These are phyloP conservation scores for Hybos culiciformis DNA, from an alignment of 2,888 invertebrate genomes.

Conservation along the genomic window DNA sequence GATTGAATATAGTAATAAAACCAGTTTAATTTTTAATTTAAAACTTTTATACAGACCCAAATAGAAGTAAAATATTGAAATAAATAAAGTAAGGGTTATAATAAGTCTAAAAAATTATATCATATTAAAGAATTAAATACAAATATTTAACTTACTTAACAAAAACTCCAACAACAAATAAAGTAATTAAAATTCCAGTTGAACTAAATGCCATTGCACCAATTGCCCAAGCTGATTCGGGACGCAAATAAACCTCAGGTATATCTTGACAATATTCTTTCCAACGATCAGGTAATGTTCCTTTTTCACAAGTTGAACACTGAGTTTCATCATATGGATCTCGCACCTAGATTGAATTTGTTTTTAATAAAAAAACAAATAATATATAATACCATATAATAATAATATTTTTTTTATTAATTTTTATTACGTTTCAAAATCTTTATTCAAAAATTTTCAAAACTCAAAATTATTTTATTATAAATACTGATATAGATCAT, in stretches of 20 bases:
- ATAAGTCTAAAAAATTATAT: too few species aligned
- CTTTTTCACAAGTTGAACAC: constrained; percentile 68
- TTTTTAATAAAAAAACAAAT: neutral
- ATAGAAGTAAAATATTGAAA: too few species aligned
- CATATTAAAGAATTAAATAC: too few species aligned
- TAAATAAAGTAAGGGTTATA: too few species aligned
- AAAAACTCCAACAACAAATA: constrained; percentile 69
- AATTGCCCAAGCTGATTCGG: constrained; percentile 81
- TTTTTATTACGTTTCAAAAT: too few species aligned
- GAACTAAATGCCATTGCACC: constrained; percentile 84
- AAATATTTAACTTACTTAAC: constrained; percentile 37
- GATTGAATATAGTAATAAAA: too few species aligned
- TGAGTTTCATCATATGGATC: constrained; percentile 68
- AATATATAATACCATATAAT: neutral
- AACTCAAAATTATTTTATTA: too few species aligned
- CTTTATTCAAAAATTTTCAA: too few species aligned
- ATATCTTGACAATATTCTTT: constrained; percentile 62
- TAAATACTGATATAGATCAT: too few species aligned
- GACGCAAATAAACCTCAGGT: constrained; percentile 67
- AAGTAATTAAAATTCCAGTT: constrained; percentile 68
- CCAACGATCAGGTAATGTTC: constrained; percentile 65
- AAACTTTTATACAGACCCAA: too few species aligned
- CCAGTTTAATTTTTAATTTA: too few species aligned
- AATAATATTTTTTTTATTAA: neutral
- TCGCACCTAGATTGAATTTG: constrained; percentile 55